phyloP scores from a whole-genome alignment of 2,888 invertebrate species.

The Folsomia manolachei region DNA sequence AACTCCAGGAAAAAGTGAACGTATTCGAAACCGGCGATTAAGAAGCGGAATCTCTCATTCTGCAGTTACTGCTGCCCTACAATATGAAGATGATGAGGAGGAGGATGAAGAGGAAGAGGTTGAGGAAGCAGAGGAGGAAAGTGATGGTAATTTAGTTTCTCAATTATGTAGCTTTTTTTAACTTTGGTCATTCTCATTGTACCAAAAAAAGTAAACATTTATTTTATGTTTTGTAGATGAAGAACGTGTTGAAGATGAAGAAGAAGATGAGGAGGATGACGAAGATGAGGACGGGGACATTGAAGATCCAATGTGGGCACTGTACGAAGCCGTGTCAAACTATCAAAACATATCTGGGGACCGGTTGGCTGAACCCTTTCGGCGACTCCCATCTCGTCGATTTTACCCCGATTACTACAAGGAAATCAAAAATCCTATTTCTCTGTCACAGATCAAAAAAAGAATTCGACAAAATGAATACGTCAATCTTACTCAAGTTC shows the following conservation, averaged over 20 bases:
- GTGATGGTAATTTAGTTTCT: constrained; percentile 54
- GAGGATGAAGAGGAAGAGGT: constrained; percentile 53
- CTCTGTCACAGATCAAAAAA: constrained; percentile 75
- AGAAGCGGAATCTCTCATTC: constrained; percentile 60
- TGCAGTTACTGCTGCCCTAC: constrained; percentile 62
- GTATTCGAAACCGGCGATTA: constrained; percentile 59
- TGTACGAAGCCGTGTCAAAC: constrained; percentile 74
- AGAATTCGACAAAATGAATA: constrained; percentile 67
- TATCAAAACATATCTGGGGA: constrained; percentile 60
- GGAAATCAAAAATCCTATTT: constrained; percentile 93
- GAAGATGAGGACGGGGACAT: constrained; percentile 55
- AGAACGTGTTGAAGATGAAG: constrained; percentile 61
- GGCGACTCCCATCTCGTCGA: constrained; percentile 81
- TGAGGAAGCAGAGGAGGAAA: constrained; percentile 58
- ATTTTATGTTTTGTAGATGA: constrained; percentile 56
- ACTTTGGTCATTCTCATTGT: too few species aligned
- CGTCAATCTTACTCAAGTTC: constrained; percentile 80
- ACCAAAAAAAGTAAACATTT: too few species aligned
- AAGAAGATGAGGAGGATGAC: constrained; percentile 51
- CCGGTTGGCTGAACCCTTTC: constrained; percentile 77
- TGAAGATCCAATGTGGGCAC: constrained; percentile 83
- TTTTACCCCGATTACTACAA: constrained; percentile 97
- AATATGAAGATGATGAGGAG: constrained; percentile 61
- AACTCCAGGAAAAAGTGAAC: constrained; percentile 65
- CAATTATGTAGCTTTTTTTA: too few species aligned